A percentile compares a stretch with the other conserved stretches of the same genome.
phyloP scores from a whole-genome alignment of 2,113 vertebrate genomes.

The Nothobranchius kuhntae region DNA sequence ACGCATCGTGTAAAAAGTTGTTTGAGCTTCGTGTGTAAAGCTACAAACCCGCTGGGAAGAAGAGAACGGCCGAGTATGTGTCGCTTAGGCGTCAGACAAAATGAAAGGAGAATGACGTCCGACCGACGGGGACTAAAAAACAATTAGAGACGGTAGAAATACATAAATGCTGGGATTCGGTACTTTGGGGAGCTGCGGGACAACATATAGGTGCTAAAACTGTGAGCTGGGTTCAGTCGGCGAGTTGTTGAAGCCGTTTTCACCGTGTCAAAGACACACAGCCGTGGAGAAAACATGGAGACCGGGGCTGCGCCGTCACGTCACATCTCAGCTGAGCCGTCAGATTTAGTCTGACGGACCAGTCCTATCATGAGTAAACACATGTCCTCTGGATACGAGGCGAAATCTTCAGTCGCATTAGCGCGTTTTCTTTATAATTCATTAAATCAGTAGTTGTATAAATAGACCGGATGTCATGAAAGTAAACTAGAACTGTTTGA shows the following conservation, averaged over 20 bases:
- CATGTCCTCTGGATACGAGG: too few relatives aligned
- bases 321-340: slow-evolving; percentile 7
- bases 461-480: too few relatives aligned
- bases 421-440: too few relatives aligned
- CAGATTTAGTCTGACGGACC: too few relatives aligned
- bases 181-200: neutral
- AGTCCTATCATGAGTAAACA: too few relatives aligned
- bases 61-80: neutral
- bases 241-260: slow-evolving; percentile 7
- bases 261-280: slow-evolving; percentile 20
- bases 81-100: slow-evolving; percentile 15
- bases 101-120: slow-evolving; percentile 47
- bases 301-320: slow-evolving; percentile 48
- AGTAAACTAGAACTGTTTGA: too few relatives aligned
- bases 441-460: too few relatives aligned
- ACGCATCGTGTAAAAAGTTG: neutral
- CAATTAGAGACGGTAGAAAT: slow-evolving; percentile 10
- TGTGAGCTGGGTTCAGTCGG: neutral
- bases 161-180: slow-evolving; percentile 26
- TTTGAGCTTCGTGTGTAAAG: fast-evolving
- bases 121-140: slow-evolving; percentile 19
- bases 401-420: too few relatives aligned
- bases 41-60: fast-evolving
- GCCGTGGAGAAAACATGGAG: slow-evolving; percentile 53
- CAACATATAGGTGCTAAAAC: neutral